Evolutionary conservation across 2,888 invertebrate genomes (phyloP), one percentile per base, ranked within the genome.

Genomic region (Eupithecia pulchellata): DNA sequence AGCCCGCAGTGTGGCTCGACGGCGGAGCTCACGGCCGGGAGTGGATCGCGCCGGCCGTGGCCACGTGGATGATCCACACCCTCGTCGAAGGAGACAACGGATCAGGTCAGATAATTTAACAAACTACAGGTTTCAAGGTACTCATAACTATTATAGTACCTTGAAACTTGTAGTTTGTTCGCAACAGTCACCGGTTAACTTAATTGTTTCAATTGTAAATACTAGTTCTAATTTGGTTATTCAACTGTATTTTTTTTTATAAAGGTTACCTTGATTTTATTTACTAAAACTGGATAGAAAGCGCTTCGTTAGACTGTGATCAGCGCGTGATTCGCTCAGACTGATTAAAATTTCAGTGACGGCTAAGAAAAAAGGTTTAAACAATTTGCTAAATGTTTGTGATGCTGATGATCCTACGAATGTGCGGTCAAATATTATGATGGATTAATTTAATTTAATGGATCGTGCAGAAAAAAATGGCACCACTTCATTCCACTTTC

Each of bases 1-100:
- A 97, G 77, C 96, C 97, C 4, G 96, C 96, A 0, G 96, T 98
- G 55, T 98, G 98, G 95, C 94, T 98, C 39, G 98, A 98, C 82
- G 97, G 96, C 13, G 97, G 98, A 0, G 92, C 95, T 72, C 97
- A 97, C 81, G 97, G 96, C 2, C 88, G 96, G 78, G 97, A 97
- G 89, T 97, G 97, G 97, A 97, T 97, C 78, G 95, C 97, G 1
- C 96, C 97, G 0, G 97, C 97, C 0, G 96, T 96, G 0, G 96
- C 96, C 55, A 96, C 96, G 27, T 97, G 96, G 95, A 96, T 97
- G 80, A 89, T 97, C 71, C 95, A 95, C 75, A 95, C 96, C 68
- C 87, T 97, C 39, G 95, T 96, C n/a, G 96, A 95, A 78, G 95
- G 96, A 72, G 95, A 69, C 5, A 64, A 14, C 17, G 69, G 68